phyloP scores from a whole-genome alignment of 2,113 vertebrate genomes.

The Peromyscus polionotus region DNA sequence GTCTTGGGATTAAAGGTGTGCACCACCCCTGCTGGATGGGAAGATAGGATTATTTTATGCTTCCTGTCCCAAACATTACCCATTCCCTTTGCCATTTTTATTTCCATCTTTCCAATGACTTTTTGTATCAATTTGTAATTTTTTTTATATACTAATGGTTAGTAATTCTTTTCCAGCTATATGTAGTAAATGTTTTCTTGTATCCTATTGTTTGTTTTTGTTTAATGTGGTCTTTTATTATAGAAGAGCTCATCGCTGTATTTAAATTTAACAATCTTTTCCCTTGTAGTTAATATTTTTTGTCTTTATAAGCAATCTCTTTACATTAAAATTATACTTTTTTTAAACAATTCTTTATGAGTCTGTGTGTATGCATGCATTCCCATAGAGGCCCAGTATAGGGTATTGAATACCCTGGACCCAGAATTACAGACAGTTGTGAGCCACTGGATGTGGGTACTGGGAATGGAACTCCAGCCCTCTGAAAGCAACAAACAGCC shows the following conservation, averaged over 20 bases:
- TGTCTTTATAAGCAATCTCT: conserved; percentile 28
- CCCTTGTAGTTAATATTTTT: not conserved
- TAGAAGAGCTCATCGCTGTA: not conserved
- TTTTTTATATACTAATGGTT: not conserved
- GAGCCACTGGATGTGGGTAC: not conserved
- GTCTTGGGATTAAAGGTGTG: not conserved
- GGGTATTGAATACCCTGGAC: not conserved
- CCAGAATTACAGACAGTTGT: not conserved
- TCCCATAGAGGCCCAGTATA: not conserved
- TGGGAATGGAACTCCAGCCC: not conserved
- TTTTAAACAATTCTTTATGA: not conserved
- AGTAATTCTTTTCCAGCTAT: not conserved
- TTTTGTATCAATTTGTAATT: not conserved
- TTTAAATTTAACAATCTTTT: not conserved
- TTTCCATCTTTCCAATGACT: not conserved
- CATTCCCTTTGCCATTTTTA: not conserved
- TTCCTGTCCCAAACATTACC: not conserved
- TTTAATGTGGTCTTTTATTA: not conserved
- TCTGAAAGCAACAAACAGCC: not conserved
- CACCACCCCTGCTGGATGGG: not conserved
- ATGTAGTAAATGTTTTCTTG: not conserved
- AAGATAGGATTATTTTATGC: not conserved
- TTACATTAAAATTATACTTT: not conserved
- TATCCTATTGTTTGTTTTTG: not conserved
- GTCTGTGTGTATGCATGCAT: not conserved